These are phyloP conservation scores for Trachemys scripta DNA, from an alignment of 2,113 vertebrate genomes.

Conservation along the genomic window DNA sequence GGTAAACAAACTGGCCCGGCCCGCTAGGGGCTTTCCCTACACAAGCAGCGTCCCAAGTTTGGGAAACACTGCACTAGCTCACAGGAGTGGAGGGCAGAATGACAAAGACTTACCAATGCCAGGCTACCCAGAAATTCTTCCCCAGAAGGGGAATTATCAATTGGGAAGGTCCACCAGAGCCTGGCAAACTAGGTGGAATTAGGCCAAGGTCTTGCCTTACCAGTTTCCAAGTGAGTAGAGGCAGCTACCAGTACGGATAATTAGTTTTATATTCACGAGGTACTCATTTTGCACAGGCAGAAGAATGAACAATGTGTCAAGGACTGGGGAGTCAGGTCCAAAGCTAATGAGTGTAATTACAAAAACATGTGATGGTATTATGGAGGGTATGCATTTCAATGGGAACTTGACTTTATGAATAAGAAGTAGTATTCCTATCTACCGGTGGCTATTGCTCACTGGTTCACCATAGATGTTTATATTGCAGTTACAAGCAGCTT, in stretches of 20 bases:
- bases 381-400: not conserved
- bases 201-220: not conserved
- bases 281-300: not conserved
- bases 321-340: not conserved
- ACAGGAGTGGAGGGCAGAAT: not conserved
- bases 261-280: accelerated
- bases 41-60: no score
- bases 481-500: not conserved
- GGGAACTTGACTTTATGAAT: not conserved
- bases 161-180: not conserved
- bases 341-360: not conserved
- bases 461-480: not conserved
- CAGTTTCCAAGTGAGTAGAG: not conserved
- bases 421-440: not conserved
- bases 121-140: not conserved
- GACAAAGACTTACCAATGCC: not conserved
- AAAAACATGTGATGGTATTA: not conserved
- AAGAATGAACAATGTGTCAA: not conserved
- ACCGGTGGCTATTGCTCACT: not conserved
- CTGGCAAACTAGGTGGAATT: not conserved
- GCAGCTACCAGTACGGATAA: not conserved
- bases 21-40: no score
- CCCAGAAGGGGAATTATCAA: not conserved
- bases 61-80: not conserved
- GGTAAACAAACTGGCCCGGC: no score